Evolutionary conservation across 2,888 invertebrate species (phyloP), one percentile per base, ranked within the genome.

Genomic region (Dynastes maya): DNA sequence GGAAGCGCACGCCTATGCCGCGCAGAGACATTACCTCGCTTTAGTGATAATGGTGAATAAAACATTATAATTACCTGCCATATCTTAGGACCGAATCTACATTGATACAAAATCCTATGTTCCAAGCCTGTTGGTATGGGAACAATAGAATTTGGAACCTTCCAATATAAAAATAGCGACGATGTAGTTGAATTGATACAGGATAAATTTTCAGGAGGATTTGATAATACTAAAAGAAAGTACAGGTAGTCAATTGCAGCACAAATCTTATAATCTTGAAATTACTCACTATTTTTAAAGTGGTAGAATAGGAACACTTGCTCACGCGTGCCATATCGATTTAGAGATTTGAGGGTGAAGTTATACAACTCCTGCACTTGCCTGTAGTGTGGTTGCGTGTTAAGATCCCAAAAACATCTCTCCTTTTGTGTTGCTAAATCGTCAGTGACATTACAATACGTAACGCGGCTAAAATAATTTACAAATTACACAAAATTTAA

Each of bases 331-430:
- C 94, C 95, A 85, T 95, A 91, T 1, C 85, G 84, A 88, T 95
- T 96, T 11, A 86, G 88, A 16, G 91, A 91, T n/a, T 86, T 90
- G 67, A 96, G 85, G 13, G 88, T 88, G 82, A 96, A 93, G 79
- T 89, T 89, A 84, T 91, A 94, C 53, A 86, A 86, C 71, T 88
- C 86, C 79, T 90, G 89, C 0, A 89, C 88, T 82, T 89, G 90
- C 75, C 92, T 88, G 83, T 92, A 92, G n/a, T 89, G 89, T 1
- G 92, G 92, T 58, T 85, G 84, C 0, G 92, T 90, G 1, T 83
- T 85, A 11, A 88, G 81, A 81, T 89, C 89, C 92, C 92, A 92
- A 55, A 87, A 84, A 82, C 92, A 92, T 6, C 82, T 86, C 80
- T 87, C 84, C 8, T 85, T 81, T 2, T 79, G 80, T 1, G 76